Base-by-base conservation (phyloP, 2,888 invertebrate genomes). In the Macaria notata region DNA sequence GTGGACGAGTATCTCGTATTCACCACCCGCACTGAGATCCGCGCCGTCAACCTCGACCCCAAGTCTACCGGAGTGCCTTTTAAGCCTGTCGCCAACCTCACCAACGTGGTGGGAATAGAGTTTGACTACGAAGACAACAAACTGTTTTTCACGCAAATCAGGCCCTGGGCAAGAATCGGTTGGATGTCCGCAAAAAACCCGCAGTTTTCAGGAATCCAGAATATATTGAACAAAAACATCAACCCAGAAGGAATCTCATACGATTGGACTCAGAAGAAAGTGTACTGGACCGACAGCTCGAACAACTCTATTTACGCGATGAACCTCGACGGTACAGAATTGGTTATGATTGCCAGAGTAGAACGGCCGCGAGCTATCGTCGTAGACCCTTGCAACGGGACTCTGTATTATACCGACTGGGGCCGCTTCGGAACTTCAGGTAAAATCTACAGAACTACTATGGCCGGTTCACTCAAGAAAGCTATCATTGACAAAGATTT, bases 201-300 rank as follows among this genome's bases (percentile, higher is more conserved):
- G 0, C 93, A 93, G 1, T 82, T 88, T 3, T 81, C 88, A 4
- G 92, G 93, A 49, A 94, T 95, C 4, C 94, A 93, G 46, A 94
- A 94, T 54, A 94, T 97, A 1, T 93, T 96, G 38, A 94, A 86
- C 68, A 95, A 95, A 75, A 96, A 96, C 30, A 97, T 98, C 54
- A 98, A 97, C 83, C 98, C 98, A 0, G 98, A 98, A 82, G 98
- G 98, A 4, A 96, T 98, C 62, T 97, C 98, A 0, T 98, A 98
- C 78, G 99, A 99, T 78, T 99, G 99, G 99, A 97, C 99, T 0
- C 98, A 98, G 69, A 96, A 97, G 79, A 99, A 98, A 82, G 94
- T 99, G 41, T 99, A 99, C 83, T 99, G 98, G 98, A 98, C 99
- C 0, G 99, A 99, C 75, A 97, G 98, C 33, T 96, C 96, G 0